Percentiles rank a stretch among this genome's conserved stretches.
phyloP scores from a whole-genome alignment of 37 sponge, comb jelly and placozoan genomes.

The Beroe ovata region DNA sequence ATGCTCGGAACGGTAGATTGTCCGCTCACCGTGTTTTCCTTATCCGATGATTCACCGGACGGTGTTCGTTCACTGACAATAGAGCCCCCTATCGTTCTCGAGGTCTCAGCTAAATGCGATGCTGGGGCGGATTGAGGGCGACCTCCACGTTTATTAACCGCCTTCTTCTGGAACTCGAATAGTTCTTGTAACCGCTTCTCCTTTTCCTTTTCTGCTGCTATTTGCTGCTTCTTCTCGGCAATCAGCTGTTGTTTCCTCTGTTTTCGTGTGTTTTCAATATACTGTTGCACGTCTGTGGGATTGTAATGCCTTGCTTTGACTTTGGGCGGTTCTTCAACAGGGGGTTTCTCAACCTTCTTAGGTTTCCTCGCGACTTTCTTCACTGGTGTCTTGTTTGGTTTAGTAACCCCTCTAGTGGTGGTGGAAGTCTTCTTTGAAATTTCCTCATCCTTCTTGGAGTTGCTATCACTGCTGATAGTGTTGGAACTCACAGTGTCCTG shows the following conservation, averaged over 20 bases:
- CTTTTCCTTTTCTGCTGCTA: constrained; percentile 40
- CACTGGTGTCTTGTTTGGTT: neutral
- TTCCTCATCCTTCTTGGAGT: neutral
- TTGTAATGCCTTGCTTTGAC: constrained; percentile 47
- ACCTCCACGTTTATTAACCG: constrained; percentile 47
- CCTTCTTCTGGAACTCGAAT: constrained; percentile 41
- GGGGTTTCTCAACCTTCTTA: constrained; percentile 25
- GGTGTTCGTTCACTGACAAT: neutral
- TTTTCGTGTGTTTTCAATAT: constrained; percentile 58
- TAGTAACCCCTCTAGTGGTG: neutral
- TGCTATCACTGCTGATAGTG: constrained; percentile 17
- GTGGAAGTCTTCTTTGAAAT: neutral
- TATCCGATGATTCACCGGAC: constrained; percentile 45
- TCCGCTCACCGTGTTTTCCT: constrained; percentile 49
- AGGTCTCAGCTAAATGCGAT: neutral
- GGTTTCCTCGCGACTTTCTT: constrained; percentile 1
- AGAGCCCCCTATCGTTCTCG: neutral
- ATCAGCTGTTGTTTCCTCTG: constrained; percentile 17
- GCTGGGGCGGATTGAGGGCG: neutral
- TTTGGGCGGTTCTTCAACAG: constrained; percentile 27
- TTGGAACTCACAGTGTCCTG: constrained; percentile 15
- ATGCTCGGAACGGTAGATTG: neutral
- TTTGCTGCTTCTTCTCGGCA: constrained; percentile 17
- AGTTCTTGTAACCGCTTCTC: constrained; percentile 49
- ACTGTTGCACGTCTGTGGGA: constrained; percentile 25